These are phyloP conservation scores for Paraplagusia blochii DNA, from an alignment of 2,113 vertebrate genomes.

Conservation along the genomic window DNA sequence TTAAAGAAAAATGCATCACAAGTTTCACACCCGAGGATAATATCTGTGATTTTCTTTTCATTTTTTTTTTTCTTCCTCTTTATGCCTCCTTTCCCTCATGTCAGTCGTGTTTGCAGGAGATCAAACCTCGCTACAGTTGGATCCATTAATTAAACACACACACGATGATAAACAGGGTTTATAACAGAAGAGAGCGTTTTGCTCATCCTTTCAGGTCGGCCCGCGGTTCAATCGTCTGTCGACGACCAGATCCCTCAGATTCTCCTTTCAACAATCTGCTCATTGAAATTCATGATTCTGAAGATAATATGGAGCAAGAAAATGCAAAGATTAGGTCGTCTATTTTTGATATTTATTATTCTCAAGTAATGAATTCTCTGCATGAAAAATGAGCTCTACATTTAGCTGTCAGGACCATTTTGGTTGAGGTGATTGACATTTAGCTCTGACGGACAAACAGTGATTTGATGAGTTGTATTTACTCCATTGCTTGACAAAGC, in stretches of 20 bases:
- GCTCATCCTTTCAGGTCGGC: slow-evolving; percentile 46
- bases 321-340: slow-evolving; percentile 66
- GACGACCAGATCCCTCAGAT: slow-evolving; percentile 32
- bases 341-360: slow-evolving; percentile 75
- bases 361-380: slow-evolving; percentile 70
- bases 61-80: slow-evolving; percentile 12
- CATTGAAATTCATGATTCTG: slow-evolving; percentile 60
- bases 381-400: slow-evolving; percentile 68
- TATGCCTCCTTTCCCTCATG: slow-evolving; percentile 35
- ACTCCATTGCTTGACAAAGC: slow-evolving; percentile 59
- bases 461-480: slow-evolving; percentile 68
- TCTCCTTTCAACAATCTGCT: slow-evolving; percentile 29
- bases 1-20: slow-evolving; percentile 67
- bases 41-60: slow-evolving; percentile 15
- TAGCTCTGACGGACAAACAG: slow-evolving; percentile 55
- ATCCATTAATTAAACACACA: slow-evolving; percentile 59
- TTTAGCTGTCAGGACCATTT: slow-evolving; percentile 79
- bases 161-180: slow-evolving; percentile 43
- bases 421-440: slow-evolving; percentile 76
- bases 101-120: slow-evolving; percentile 45
- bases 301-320: slow-evolving; percentile 49
- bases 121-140: slow-evolving; percentile 44
- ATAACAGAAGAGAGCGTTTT: slow-evolving; percentile 35
- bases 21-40: slow-evolving; percentile 50
- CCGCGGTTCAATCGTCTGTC: slow-evolving; percentile 34